Conservation (phyloP, 1,140 invertebrate genomes). For the Lepidotrigona ventralis region DNA sequence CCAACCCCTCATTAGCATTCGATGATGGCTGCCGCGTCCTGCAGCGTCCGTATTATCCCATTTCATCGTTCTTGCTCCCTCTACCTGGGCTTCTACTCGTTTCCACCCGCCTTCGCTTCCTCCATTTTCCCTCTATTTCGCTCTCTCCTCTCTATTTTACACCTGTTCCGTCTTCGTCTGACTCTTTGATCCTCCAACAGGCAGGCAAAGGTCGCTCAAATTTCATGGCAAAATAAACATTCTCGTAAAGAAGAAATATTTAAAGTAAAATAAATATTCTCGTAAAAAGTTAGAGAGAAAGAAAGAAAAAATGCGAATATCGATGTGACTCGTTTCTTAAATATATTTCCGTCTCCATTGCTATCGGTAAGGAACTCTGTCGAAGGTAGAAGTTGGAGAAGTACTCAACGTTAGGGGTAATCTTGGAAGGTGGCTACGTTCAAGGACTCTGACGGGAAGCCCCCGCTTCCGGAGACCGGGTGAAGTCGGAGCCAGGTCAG, state of each 20-base stretch:
- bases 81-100: constrained; percentile 55
- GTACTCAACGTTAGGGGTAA: constrained; percentile 2
- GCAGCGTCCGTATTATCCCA: constrained; percentile 78
- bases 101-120: constrained; percentile 42
- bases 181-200: constrained; percentile 31
- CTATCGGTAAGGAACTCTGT: constrained; percentile 1
- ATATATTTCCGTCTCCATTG: neutral
- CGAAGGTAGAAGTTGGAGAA: neutral
- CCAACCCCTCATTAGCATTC: constrained; percentile 81
- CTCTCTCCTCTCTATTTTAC: constrained; percentile 37
- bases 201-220: neutral
- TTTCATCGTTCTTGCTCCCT: constrained; percentile 62
- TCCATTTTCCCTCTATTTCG: constrained; percentile 13
- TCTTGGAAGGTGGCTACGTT: neutral
- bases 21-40: constrained; percentile 80
- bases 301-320: too few species aligned
- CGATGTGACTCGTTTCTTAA: too few species aligned
- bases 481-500: constrained; percentile 70
- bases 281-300: too few species aligned
- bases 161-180: constrained; percentile 25
- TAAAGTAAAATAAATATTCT: too few species aligned
- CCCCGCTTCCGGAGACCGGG: constrained; percentile 31
- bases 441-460: constrained; percentile 44
- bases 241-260: neutral
- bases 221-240: neutral